Conservation (phyloP, 1,140 invertebrate species). For the Nephotettix cincticeps region DNA sequence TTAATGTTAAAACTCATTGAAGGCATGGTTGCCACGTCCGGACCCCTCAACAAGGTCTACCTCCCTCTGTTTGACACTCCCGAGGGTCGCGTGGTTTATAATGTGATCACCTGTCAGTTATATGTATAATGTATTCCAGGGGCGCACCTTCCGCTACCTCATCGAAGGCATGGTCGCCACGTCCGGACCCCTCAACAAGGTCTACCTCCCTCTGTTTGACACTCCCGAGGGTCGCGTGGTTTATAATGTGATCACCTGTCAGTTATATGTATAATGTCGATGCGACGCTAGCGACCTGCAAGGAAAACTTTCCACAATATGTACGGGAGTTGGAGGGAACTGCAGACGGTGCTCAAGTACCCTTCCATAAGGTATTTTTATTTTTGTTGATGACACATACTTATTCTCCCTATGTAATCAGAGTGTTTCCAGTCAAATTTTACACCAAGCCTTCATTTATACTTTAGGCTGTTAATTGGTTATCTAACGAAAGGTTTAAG, state of each 20-base stretch:
- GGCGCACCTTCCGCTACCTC: constrained; percentile 69
- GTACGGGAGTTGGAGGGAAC: constrained; percentile 79
- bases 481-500: too few species aligned
- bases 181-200: constrained; percentile 63
- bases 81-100: constrained; percentile 66
- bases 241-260: too few species aligned
- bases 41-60: constrained; percentile 64
- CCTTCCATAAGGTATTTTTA: constrained; percentile 70
- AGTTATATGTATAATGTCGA: too few species aligned
- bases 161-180: constrained; percentile 68
- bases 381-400: constrained; percentile 7
- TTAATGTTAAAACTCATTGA: too few species aligned
- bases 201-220: constrained; percentile 67
- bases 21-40: constrained; percentile 61
- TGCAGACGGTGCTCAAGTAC: constrained; percentile 77
- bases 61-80: constrained; percentile 68
- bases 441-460: too few species aligned
- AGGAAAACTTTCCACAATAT: constrained; percentile 76
- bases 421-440: too few species aligned
- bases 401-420: background rate
- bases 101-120: too few species aligned
- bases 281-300: constrained; percentile 64
- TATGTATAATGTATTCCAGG: constrained; percentile 62
- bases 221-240: constrained; percentile 63
- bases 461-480: too few species aligned